Evolutionary conservation across 2,888 invertebrate genomes (phyloP), one percentile per base, ranked within the genome.

Genomic region (Branchellion lobata): DNA sequence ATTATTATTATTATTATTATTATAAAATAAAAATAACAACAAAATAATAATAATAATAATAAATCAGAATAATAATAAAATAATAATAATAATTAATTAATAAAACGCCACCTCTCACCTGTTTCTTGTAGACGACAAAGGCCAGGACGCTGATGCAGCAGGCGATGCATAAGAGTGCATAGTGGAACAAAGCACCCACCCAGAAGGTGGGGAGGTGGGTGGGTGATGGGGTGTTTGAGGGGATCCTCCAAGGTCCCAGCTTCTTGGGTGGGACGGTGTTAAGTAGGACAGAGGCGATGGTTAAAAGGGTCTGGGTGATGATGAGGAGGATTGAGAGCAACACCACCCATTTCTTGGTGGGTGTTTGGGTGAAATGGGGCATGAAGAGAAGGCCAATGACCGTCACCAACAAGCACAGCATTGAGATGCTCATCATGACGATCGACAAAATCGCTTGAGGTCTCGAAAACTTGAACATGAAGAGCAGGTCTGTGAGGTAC

Each of bases 381-480:
- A 90, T 86, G 27, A 88, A 80, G 31, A 86, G 82, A 82, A 89
- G 89, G 0, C 89, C 89, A 1, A 87, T 81, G n/a, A 90, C 85
- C 81, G 89, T 89, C 5, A 89, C 82, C 24, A 88, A 79, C 1
- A 90, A 84, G 82, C 88, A 89, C 31, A 89, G 81, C 57, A 89
- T 85, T 0, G 90, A 90, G 14, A 90, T 91, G 21, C 91, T 88
- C 8, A 91, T 91, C 69, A 91, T 91, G 82, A 91, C 88, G 71
- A 92, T 87, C 21, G 91, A 91, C 73, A 92, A 72, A 27, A 83
- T 47, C 14, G 68, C 72, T 74, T 82, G 82, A 2, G 61, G 21
- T 0, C 75, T 68, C 33, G 74, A 21, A 21, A 57, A 79, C 27
- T 47, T 40, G 75, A 79, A 75, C 74, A 79, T 75, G 3, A 68